Percentiles rank a stretch among this genome's conserved stretches.
Conservation (phyloP, 2,797 vertebrate species). For the Nasua narica region DNA sequence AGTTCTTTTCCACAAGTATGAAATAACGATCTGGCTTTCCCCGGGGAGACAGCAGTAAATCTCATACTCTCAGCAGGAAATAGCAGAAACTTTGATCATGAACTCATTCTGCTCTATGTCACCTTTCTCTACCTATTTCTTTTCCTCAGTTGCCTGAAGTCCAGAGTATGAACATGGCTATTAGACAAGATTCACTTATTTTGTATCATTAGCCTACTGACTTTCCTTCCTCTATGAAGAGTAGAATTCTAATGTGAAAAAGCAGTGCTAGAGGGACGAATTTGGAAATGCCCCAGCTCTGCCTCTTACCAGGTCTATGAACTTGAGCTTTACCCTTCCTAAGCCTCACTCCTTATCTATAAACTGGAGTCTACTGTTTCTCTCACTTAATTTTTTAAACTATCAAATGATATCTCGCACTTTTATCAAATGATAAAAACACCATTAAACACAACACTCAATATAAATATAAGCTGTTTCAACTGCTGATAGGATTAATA, state of each 20-base stretch:
- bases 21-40: background rate
- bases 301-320: background rate
- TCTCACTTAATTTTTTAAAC: background rate
- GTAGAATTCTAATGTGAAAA: background rate
- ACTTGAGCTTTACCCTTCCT: background rate
- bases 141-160: background rate
- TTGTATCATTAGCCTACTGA: background rate
- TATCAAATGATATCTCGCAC: background rate
- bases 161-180: background rate
- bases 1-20: background rate
- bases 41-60: background rate
- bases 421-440: background rate
- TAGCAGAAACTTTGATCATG: background rate
- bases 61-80: background rate
- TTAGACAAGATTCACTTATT: background rate
- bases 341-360: background rate
- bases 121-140: background rate
- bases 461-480: background rate
- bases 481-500: background rate
- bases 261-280: background rate
- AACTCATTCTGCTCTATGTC: background rate
- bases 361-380: background rate
- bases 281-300: background rate
- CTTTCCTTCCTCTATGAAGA: slow-evolving; percentile 21
- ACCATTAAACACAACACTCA: background rate